phyloP scores from a whole-genome alignment of 1,140 invertebrate species.

The Elymnias hypermnestra region DNA sequence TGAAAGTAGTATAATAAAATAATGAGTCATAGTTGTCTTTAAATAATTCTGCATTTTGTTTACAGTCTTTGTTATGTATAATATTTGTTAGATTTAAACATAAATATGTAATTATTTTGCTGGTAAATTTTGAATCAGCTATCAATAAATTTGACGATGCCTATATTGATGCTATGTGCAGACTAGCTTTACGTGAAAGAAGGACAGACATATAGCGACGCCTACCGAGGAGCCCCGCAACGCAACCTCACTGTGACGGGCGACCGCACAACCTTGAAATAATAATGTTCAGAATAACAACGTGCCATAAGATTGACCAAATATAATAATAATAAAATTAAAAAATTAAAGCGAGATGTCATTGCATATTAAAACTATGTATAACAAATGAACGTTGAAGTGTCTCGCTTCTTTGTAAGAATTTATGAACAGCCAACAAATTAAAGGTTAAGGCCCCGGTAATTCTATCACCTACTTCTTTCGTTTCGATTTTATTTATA shows the following conservation, averaged over 20 bases:
- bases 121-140: constrained; percentile 36
- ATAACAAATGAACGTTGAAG: too few relatives aligned
- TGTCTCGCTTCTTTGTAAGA: too few relatives aligned
- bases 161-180: constrained; percentile 61
- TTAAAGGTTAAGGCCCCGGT: too few relatives aligned
- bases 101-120: constrained; percentile 19
- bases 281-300: constrained; percentile 75
- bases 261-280: constrained; percentile 73
- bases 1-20: not conserved
- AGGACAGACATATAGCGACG: constrained; percentile 68
- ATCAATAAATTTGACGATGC: constrained; percentile 47
- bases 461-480: too few relatives aligned
- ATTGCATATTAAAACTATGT: too few relatives aligned
- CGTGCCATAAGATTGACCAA: constrained; percentile 69
- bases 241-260: constrained; percentile 70
- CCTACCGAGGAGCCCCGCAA: constrained; percentile 72
- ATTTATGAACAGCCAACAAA: too few relatives aligned
- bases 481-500: too few relatives aligned
- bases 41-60: not conserved
- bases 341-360: too few relatives aligned
- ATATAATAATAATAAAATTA: constrained; percentile 35
- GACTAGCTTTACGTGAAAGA: constrained; percentile 60
- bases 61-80: not conserved
- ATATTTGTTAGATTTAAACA: not conserved
- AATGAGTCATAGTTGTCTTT: not conserved